Conservation (phyloP, 35 echinoderm and acorn worm genomes). For the Stichopus chloronotus region DNA sequence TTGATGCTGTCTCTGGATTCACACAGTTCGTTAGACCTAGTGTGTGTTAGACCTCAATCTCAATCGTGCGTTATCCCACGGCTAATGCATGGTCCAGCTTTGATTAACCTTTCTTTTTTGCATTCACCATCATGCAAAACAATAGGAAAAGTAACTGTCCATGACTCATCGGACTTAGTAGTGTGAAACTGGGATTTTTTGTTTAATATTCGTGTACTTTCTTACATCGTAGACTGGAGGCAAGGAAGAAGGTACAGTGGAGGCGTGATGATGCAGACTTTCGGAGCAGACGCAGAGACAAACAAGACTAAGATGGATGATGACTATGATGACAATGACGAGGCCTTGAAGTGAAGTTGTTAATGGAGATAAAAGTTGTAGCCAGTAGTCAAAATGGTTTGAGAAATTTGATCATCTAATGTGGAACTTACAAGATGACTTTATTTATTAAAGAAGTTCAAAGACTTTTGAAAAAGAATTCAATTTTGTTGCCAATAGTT, state of each 20-base stretch:
- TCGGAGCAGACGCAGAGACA: neutral
- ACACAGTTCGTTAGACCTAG: too few relatives aligned
- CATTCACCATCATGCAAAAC: too few relatives aligned
- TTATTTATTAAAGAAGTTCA: neutral
- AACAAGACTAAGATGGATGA: neutral
- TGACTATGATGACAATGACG: neutral
- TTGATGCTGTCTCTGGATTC: too few relatives aligned
- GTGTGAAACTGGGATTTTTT: too few relatives aligned
- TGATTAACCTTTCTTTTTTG: too few relatives aligned
- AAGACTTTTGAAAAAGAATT: neutral
- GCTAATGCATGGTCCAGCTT: too few relatives aligned
- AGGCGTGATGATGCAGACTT: conserved; percentile 15
- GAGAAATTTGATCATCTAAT: neutral
- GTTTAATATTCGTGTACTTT: too few relatives aligned
- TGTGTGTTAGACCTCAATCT: too few relatives aligned
- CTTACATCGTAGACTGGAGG: conserved; percentile 21
- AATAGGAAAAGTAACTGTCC: too few relatives aligned
- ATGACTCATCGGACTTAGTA: too few relatives aligned
- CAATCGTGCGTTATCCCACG: too few relatives aligned
- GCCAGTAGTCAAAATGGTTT: conserved; percentile 13
- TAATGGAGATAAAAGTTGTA: neutral
- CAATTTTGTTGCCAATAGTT: neutral
- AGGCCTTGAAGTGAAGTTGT: neutral
- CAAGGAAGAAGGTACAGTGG: conserved; percentile 26
- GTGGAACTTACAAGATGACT: neutral